Evolutionary conservation across 2,888 invertebrate genomes (phyloP).

Genomic region (Cantharis rufa): DNA sequence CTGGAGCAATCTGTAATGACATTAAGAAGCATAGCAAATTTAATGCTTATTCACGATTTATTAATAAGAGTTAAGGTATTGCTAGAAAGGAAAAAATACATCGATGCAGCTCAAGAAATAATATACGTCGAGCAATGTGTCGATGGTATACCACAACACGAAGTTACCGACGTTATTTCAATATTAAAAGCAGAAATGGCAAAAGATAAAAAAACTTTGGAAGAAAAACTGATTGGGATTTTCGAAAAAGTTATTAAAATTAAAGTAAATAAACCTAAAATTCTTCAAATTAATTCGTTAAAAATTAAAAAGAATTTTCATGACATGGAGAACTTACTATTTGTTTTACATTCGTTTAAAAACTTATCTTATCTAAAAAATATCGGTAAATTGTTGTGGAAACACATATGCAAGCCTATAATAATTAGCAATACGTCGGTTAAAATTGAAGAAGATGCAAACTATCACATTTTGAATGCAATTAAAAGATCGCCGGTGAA

Average conservation of each 20-base stretch:
- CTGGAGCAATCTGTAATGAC: constrained; percentile 63
- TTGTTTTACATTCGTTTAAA: constrained; percentile 44
- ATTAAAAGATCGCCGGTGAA: constrained; percentile 54
- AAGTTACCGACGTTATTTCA: constrained; percentile 59
- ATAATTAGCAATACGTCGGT: constrained; percentile 59
- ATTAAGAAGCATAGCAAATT: constrained; percentile 56
- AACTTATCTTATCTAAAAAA: constrained; percentile 60
- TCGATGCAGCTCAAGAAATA: constrained; percentile 60
- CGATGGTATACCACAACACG: constrained; percentile 57
- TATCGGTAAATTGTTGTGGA: constrained; percentile 64
- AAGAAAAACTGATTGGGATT: constrained; percentile 57
- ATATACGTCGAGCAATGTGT: constrained; percentile 57
- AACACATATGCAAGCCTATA: constrained; percentile 63
- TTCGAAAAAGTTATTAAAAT: constrained; percentile 60
- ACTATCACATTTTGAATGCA: constrained; percentile 42
- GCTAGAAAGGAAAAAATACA: constrained; percentile 47
- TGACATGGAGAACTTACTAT: constrained; percentile 56
- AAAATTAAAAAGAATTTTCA: constrained; percentile 47
- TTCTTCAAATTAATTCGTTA: constrained; percentile 52
- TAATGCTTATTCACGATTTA: constrained; percentile 53
- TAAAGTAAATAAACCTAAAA: constrained; percentile 49
- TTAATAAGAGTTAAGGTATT: constrained; percentile 49
- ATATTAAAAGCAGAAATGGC: constrained; percentile 58
- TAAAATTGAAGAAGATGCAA: constrained; percentile 51
- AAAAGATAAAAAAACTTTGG: constrained; percentile 56